Conservation (phyloP, 1,140 invertebrate species). For the Bemisia tabaci region DNA sequence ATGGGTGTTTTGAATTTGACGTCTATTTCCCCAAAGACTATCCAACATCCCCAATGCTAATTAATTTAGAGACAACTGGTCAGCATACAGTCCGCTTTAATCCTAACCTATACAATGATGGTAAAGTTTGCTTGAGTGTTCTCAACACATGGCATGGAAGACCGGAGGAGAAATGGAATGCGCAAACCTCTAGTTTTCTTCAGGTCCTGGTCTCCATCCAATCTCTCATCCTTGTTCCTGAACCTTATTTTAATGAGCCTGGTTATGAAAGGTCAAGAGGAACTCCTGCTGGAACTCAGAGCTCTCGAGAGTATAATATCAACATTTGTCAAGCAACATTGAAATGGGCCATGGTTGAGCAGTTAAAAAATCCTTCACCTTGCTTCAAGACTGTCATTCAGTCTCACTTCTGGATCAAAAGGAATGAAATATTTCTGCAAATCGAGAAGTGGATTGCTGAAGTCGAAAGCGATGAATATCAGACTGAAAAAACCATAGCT, state of each 20-base stretch:
- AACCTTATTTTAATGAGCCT: conserved; percentile 97
- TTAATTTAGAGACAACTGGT: conserved; percentile 89
- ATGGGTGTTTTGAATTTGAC: conserved; percentile 80
- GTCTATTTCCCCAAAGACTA: conserved; percentile 85
- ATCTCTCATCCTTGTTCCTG: conserved; percentile 85
- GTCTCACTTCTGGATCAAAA: conserved; percentile 89
- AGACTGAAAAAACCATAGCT: conserved; percentile 1
- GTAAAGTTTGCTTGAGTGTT: conserved; percentile 84
- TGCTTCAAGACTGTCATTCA: conserved; percentile 89
- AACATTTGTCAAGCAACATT: conserved; percentile 90
- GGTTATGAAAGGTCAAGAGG: conserved; percentile 87
- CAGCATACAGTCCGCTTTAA: conserved; percentile 89
- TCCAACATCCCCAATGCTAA: conserved; percentile 51
- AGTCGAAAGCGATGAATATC: conserved; percentile 45
- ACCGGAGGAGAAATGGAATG: conserved; percentile 98
- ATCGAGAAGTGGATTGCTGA: conserved; percentile 82
- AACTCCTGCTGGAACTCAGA: conserved; percentile 72
- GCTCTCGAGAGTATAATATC: conserved; percentile 89
- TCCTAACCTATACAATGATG: conserved; percentile 94
- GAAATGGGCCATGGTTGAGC: conserved; percentile 92
- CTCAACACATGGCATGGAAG: conserved; percentile 95
- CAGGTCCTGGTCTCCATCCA: conserved; percentile 44
- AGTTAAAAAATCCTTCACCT: conserved; percentile 76
- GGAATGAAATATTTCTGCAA: conserved; percentile 76
- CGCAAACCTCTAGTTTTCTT: conserved; percentile 88